Percentiles rank a stretch among this genome's conserved stretches.
phyloP scores from a whole-genome alignment of 1,140 invertebrate genomes.

The Pachyrhynchus sulphureomaculatus region DNA sequence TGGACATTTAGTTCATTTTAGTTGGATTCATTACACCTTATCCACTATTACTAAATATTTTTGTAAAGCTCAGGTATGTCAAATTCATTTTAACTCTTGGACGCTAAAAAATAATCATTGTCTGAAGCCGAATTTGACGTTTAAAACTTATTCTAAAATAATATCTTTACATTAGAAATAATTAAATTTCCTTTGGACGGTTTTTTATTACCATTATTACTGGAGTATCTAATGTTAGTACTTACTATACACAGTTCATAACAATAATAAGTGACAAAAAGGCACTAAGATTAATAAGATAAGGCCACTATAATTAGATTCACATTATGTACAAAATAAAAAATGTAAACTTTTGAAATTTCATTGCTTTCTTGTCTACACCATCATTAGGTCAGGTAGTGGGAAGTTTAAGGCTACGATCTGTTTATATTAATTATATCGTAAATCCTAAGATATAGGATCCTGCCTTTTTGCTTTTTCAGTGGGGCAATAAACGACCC shows the following conservation, averaged over 20 bases:
- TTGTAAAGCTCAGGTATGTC: conserved; percentile 1
- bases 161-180: not conserved
- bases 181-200: not conserved
- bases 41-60: not conserved
- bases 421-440: no score
- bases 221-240: not conserved
- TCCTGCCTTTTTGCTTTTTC: no score
- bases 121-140: not conserved
- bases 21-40: not conserved
- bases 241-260: not conserved
- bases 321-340: no score
- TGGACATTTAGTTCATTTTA: conserved; percentile 1
- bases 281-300: not conserved
- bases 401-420: not conserved
- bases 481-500: no score
- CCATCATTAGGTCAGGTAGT: not conserved
- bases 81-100: not conserved
- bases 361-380: no score
- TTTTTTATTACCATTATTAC: conserved; percentile 1
- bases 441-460: no score
- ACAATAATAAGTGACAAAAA: not conserved
- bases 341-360: no score
- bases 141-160: not conserved
- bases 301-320: conserved; percentile 1
- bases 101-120: not conserved